Conservation (phyloP, 2,113 vertebrate genomes). For the Sinosuthora webbiana region DNA sequence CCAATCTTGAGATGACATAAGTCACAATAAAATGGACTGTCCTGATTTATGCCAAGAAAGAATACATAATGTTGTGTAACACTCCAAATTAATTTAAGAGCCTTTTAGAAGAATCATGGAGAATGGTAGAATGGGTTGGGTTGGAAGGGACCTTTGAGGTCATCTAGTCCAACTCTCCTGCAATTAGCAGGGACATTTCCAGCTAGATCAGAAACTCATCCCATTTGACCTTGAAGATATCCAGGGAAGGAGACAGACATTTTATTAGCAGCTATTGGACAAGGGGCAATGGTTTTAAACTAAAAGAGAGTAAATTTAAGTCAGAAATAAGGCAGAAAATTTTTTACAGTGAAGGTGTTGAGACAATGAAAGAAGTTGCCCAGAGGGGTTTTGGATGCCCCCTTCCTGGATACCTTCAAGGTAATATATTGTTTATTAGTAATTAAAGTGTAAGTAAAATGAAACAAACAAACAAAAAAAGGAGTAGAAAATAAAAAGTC, state of each 20-base stretch:
- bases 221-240: neutral
- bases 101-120: neutral
- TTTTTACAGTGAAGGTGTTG: neutral
- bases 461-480: neutral
- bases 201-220: neutral
- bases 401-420: neutral
- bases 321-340: neutral
- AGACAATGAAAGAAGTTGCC: neutral
- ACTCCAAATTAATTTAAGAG: neutral
- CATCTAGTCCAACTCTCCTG: neutral
- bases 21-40: neutral
- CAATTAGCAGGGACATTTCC: neutral
- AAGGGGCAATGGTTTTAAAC: neutral
- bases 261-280: neutral
- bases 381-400: neutral
- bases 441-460: neutral
- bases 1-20: neutral
- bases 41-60: neutral
- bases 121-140: neutral
- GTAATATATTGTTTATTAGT: neutral
- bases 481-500: neutral
- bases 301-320: neutral
- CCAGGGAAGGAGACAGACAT: neutral
- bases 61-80: neutral
- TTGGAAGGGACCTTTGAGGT: neutral